Evolutionary conservation across 2,888 invertebrate species (phyloP).

Genomic region (Eudemis profundana): DNA sequence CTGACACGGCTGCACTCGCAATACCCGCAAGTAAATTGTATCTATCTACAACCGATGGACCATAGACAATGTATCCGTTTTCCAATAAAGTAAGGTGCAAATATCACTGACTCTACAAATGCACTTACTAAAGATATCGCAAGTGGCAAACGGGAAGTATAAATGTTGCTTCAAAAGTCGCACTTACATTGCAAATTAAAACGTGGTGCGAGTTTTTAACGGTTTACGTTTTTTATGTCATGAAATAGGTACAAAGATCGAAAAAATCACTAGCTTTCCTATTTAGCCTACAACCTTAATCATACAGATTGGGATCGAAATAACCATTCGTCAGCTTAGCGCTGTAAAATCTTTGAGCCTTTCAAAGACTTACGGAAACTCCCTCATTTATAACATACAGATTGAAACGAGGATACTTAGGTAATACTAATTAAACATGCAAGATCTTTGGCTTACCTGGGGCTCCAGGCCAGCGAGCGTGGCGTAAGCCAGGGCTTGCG

Average conservation of each 20-base stretch:
- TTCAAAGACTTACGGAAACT: conserved; percentile 18
- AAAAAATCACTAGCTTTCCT: too few relatives aligned
- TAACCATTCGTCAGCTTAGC: too few relatives aligned
- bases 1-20: too few relatives aligned
- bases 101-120: too few relatives aligned
- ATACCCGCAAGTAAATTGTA: too few relatives aligned
- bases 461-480: conserved; percentile 94
- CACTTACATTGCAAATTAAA: neutral
- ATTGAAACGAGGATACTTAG: conserved; percentile 13
- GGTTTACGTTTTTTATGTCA: neutral
- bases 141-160: neutral
- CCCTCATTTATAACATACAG: conserved; percentile 22
- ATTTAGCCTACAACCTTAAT: too few relatives aligned
- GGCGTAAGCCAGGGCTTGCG: conserved; percentile 96
- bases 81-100: too few relatives aligned
- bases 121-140: too few relatives aligned
- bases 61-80: too few relatives aligned
- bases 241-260: too few relatives aligned
- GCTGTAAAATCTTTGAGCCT: neutral
- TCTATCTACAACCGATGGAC: too few relatives aligned
- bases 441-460: conserved; percentile 83
- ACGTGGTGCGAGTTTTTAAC: neutral
- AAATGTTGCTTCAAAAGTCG: neutral
- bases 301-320: neutral
- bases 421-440: conserved; percentile 22